Percentiles rank a stretch among this genome's conserved stretches.
Conservation (phyloP, 2,797 vertebrate genomes). For the Diplodus puntazzo region DNA sequence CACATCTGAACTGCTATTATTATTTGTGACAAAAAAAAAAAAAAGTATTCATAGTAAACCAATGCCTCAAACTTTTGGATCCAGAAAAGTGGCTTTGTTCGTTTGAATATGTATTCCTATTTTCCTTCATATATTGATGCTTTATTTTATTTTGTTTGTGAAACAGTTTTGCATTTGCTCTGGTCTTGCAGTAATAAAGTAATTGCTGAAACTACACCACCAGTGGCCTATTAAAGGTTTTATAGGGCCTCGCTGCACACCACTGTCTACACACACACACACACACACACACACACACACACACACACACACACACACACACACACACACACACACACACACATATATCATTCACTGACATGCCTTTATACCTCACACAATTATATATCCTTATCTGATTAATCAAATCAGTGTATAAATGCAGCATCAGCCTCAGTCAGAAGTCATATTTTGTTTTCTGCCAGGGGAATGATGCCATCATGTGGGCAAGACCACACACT, state of each 20-base stretch:
- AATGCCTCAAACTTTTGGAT: no score
- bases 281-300: not conserved
- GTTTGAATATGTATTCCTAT: no score
- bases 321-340: conserved; percentile 1
- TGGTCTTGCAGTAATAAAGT: not conserved
- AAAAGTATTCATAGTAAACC: no score
- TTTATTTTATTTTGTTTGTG: not conserved
- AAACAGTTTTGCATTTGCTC: not conserved
- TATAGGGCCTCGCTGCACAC: not conserved
- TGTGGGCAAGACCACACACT: conserved; percentile 42
- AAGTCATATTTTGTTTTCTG: not conserved
- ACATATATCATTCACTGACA: not conserved
- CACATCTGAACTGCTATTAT: no score
- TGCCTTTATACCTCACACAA: not conserved
- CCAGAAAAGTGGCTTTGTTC: no score
- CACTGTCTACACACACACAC: not conserved
- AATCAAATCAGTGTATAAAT: conserved; percentile 4
- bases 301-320: not conserved
- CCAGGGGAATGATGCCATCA: conserved; percentile 47
- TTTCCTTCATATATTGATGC: no score
- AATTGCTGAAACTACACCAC: not conserved
- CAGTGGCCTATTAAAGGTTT: not conserved
- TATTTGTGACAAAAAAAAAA: no score
- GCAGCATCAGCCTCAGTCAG: not conserved
- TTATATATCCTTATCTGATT: conserved; percentile 1